A percentile compares a stretch with the other conserved stretches of the same genome.
phyloP scores from a whole-genome alignment of 2,888 invertebrate species.

The Lasioglossum marginatum region DNA sequence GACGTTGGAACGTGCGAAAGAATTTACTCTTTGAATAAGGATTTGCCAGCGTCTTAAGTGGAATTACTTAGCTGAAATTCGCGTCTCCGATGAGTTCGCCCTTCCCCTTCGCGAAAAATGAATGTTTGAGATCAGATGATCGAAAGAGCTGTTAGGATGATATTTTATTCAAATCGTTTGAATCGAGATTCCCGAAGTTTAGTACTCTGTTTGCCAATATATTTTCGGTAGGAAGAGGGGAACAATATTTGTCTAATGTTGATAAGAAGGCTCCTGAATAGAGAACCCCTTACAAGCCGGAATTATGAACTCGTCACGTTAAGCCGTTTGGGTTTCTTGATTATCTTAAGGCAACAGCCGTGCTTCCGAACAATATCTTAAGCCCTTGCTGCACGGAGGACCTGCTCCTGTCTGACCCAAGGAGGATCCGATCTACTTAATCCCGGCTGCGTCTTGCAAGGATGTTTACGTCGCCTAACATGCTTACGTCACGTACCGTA shows the following conservation, averaged over 20 bases:
- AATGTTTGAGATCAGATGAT: background rate
- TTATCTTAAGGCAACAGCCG: slow-evolving; percentile 81
- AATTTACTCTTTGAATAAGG: slow-evolving; percentile 60
- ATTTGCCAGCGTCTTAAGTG: slow-evolving; percentile 45
- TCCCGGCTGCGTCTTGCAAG: slow-evolving; percentile 77
- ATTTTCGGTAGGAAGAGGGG: background rate
- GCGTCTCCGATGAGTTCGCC: background rate
- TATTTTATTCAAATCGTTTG: background rate
- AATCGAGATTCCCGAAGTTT: background rate
- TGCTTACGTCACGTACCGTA: slow-evolving; percentile 72
- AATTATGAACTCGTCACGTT: slow-evolving; percentile 76
- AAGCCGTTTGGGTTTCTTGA: slow-evolving; percentile 78
- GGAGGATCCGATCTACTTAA: slow-evolving; percentile 79
- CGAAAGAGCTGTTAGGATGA: background rate
- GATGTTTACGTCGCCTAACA: slow-evolving; percentile 71
- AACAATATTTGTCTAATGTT: background rate
- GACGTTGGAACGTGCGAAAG: slow-evolving; percentile 69
- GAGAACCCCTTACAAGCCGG: slow-evolving; percentile 48
- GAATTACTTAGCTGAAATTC: slow-evolving; percentile 53
- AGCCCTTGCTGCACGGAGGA: slow-evolving; percentile 74
- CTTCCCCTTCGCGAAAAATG: background rate
- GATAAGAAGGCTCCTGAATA: slow-evolving; percentile 3
- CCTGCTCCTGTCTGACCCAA: slow-evolving; percentile 78
- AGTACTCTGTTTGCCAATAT: background rate
- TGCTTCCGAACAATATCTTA: slow-evolving; percentile 80